Evolutionary conservation across 2,888 invertebrate genomes (phyloP).

Genomic region (Zygothrica quintamaculata): DNA sequence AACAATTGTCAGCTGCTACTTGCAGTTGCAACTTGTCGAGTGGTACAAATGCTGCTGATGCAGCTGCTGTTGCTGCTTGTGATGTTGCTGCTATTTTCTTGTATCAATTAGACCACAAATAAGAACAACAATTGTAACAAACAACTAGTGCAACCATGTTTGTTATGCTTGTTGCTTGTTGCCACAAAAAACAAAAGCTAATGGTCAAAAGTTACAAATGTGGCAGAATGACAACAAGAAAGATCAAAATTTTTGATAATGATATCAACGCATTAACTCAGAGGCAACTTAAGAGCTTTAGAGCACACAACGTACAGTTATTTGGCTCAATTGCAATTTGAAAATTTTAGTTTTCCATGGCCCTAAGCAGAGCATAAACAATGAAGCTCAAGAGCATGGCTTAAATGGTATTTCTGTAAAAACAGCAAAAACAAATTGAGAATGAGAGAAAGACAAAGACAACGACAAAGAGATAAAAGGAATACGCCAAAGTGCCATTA

Average conservation of each 20-base stretch:
- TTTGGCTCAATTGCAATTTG: conserved; percentile 60
- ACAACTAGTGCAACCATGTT: conserved; percentile 51
- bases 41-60: no score
- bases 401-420: conserved; percentile 61
- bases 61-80: conserved; percentile 47
- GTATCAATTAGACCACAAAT: conserved; percentile 74
- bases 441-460: neutral
- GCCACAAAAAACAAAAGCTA: conserved; percentile 75
- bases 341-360: conserved; percentile 46
- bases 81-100: conserved; percentile 42
- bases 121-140: conserved; percentile 16
- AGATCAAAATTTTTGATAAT: conserved; percentile 70
- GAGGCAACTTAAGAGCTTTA: conserved; percentile 52
- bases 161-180: no score
- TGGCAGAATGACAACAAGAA: conserved; percentile 38
- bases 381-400: conserved; percentile 32
- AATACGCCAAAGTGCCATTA: conserved; percentile 62
- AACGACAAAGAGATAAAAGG: neutral
- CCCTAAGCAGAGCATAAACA: conserved; percentile 52
- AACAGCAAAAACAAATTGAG: conserved; percentile 26
- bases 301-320: conserved; percentile 46
- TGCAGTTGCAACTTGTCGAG: conserved; percentile 67
- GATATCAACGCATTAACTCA: conserved; percentile 73
- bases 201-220: conserved; percentile 74
- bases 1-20: conserved; percentile 76